These are phyloP conservation scores for Diceros bicornis DNA, from an alignment of 2,797 vertebrate species.

Conservation along the genomic window DNA sequence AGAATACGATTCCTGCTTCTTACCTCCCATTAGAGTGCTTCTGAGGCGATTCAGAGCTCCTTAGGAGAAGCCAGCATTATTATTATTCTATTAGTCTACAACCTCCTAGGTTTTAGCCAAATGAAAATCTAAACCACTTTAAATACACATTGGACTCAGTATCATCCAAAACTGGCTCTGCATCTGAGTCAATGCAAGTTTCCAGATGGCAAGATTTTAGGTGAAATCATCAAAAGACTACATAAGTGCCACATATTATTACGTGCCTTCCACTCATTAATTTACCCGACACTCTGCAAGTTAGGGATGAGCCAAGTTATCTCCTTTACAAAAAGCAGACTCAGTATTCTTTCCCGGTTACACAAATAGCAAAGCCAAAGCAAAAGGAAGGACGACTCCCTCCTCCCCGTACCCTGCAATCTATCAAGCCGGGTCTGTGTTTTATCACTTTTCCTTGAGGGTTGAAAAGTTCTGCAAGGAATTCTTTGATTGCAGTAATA, in stretches of 20 bases:
- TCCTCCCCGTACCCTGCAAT: not conserved
- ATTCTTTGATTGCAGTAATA: conserved; percentile 62
- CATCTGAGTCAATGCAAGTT: conserved; percentile 64
- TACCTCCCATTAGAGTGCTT: conserved; percentile 8
- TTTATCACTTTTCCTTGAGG: conserved; percentile 60
- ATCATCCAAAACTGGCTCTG: conserved; percentile 60
- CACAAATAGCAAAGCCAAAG: conserved; percentile 61
- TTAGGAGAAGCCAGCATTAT: conserved; percentile 57
- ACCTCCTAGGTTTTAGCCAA: conserved; percentile 65
- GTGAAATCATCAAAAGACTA: conserved; percentile 73
- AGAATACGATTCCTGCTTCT: conserved; percentile 7
- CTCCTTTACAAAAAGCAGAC: conserved; percentile 70
- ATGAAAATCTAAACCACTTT: conserved; percentile 75
- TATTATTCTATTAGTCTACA: conserved; percentile 72
- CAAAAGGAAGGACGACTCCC: not conserved
- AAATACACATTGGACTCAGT: conserved; percentile 61
- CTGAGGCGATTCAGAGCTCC: not conserved
- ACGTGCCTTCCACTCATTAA: conserved; percentile 50
- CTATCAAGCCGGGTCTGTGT: not conserved
- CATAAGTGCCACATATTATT: conserved; percentile 36
- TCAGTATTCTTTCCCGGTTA: conserved; percentile 20
- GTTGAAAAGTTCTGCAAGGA: conserved; percentile 61
- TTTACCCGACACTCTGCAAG: not conserved
- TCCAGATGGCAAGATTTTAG: conserved; percentile 77
- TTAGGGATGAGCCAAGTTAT: conserved; percentile 54